phyloP scores from a whole-genome alignment of 2,888 invertebrate species.

The Mimas tiliae region DNA sequence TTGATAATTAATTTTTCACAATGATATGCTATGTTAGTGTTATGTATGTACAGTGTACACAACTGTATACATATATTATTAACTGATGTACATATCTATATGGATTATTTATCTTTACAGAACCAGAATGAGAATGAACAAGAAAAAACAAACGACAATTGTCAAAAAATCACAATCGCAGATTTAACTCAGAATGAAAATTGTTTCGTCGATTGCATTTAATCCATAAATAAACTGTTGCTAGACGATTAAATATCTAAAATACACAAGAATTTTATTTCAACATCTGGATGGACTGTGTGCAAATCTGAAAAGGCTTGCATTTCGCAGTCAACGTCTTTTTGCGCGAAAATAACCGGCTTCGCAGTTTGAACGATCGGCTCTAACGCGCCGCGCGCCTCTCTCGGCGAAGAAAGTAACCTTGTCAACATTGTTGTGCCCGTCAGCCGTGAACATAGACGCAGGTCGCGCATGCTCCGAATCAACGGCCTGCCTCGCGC shows the following conservation, averaged over 20 bases:
- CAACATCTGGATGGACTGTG: slow-evolving; percentile 48
- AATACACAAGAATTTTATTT: slow-evolving; percentile 46
- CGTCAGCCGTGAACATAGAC: slow-evolving; percentile 71
- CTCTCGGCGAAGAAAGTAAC: slow-evolving; percentile 35
- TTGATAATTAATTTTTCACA: too few relatives aligned
- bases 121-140: slow-evolving; percentile 42
- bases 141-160: slow-evolving; percentile 39
- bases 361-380: slow-evolving; percentile 54
- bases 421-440: slow-evolving; percentile 63
- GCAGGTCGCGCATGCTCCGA: slow-evolving; percentile 76
- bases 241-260: slow-evolving; percentile 10
- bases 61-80: too few relatives aligned
- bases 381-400: slow-evolving; percentile 37
- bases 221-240: background rate
- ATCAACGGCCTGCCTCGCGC: slow-evolving; percentile 69
- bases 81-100: background rate
- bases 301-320: slow-evolving; percentile 49
- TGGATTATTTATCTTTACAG: slow-evolving; percentile 45
- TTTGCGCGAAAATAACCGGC: slow-evolving; percentile 81
- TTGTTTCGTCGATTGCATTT: slow-evolving; percentile 22
- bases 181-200: slow-evolving; percentile 5
- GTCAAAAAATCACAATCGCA: slow-evolving; percentile 29
- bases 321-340: slow-evolving; percentile 52
- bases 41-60: too few relatives aligned
- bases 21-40: too few relatives aligned